Percentiles rank a stretch among this genome's conserved stretches.
These are phyloP conservation scores for Cyanoderma ruficeps DNA, from an alignment of 2,113 vertebrate genomes.

Conservation along the genomic window DNA sequence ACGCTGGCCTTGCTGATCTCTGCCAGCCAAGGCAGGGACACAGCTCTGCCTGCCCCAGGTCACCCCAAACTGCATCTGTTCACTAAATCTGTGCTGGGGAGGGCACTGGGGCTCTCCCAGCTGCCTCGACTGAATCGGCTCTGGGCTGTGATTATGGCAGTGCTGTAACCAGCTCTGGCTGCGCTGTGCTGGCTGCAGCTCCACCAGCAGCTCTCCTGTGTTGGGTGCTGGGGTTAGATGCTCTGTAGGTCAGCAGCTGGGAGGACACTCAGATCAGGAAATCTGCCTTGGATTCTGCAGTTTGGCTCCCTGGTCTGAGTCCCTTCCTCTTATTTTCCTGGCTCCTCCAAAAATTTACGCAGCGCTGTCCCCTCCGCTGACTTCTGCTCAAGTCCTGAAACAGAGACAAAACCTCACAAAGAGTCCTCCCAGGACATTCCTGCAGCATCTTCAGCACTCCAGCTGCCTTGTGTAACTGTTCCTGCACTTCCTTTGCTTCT, in stretches of 20 bases:
- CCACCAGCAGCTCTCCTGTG: neutral
- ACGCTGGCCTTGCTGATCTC: fast-evolving
- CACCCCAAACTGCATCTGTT: neutral
- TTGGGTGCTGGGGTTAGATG: neutral
- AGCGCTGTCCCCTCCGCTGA: neutral
- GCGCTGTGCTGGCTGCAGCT: neutral
- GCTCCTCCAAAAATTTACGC: fast-evolving
- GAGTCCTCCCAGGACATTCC: neutral
- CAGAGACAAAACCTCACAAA: neutral
- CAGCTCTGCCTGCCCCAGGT: neutral
- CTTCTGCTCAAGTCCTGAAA: neutral
- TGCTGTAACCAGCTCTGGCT: fast-evolving
- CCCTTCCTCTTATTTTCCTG: neutral
- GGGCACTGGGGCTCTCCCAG: fast-evolving
- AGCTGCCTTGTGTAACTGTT: neutral
- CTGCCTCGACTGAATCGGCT: fast-evolving
- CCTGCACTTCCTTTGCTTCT: neutral
- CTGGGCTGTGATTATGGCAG: neutral
- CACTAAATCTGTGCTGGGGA: neutral
- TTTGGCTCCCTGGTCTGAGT: fast-evolving
- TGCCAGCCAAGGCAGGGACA: neutral
- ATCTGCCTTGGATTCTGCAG: neutral
- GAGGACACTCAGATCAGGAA: neutral
- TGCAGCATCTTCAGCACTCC: fast-evolving
- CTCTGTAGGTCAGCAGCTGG: neutral